Conservation (phyloP, 1,140 invertebrate species). For the Capitella teleta region DNA sequence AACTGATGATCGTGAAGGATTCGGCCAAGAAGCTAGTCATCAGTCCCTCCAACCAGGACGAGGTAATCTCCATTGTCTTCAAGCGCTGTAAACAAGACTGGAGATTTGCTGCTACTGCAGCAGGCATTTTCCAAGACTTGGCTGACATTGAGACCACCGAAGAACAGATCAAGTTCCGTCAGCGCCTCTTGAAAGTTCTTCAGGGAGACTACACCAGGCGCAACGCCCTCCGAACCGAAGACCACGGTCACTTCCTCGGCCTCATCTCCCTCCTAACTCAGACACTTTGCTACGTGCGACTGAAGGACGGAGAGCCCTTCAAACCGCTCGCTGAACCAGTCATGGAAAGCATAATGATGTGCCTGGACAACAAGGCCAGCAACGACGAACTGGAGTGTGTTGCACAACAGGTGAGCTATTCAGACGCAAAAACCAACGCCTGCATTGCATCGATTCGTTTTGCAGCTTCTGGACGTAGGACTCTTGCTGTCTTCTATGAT, state of each 20-base stretch:
- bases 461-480: not conserved
- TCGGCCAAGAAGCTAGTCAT: not conserved
- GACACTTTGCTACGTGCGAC: not conserved
- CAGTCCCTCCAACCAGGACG: not conserved
- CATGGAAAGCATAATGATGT: not conserved
- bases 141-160: not conserved
- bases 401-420: not conserved
- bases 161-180: not conserved
- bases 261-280: not conserved
- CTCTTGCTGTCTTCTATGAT: not conserved
- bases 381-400: not conserved
- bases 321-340: not conserved
- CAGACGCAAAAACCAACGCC: not conserved
- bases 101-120: not conserved
- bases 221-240: not conserved
- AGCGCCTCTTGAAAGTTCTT: not conserved
- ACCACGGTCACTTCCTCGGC: not conserved
- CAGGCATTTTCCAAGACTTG: not conserved
- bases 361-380: not conserved
- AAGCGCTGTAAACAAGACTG: conserved; percentile 1
- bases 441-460: not conserved
- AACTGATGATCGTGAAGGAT: not conserved
- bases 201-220: not conserved
- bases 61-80: not conserved
- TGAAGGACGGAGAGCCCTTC: not conserved